Percentiles rank a stretch among this genome's conserved stretches.
phyloP scores from a whole-genome alignment of 2,113 vertebrate species.

The Probosciger aterrimus region DNA sequence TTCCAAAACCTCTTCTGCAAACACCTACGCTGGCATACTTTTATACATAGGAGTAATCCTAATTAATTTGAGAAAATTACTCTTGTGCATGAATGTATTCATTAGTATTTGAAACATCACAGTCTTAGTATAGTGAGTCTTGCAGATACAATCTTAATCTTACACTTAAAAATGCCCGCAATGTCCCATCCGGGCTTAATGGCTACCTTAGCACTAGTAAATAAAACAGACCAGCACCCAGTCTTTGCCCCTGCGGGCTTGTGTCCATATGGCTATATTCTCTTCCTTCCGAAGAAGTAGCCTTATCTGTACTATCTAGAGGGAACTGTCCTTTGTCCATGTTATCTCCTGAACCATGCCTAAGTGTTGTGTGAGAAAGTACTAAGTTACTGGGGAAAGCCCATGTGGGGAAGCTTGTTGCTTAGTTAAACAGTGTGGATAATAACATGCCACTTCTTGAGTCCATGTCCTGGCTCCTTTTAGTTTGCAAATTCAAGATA shows the following conservation, averaged over 20 bases:
- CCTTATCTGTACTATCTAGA: neutral
- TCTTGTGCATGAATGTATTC: slow-evolving; percentile 18
- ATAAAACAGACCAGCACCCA: neutral
- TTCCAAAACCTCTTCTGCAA: slow-evolving; percentile 28
- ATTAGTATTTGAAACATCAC: slow-evolving; percentile 7
- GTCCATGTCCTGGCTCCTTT: neutral
- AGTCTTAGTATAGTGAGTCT: neutral
- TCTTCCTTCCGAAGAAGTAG: neutral
- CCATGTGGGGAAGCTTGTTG: neutral
- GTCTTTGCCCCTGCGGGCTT: neutral
- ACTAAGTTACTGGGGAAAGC: neutral
- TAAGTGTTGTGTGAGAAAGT: neutral
- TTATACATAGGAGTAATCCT: slow-evolving; percentile 42
- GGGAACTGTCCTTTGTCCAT: neutral
- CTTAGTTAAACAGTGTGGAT: neutral
- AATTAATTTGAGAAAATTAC: slow-evolving; percentile 63
- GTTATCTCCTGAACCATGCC: neutral
- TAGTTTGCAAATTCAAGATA: neutral
- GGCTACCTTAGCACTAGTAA: neutral
- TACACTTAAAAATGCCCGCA: neutral
- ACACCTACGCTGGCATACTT: slow-evolving; percentile 46
- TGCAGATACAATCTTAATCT: slow-evolving; percentile 37
- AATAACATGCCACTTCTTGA: neutral
- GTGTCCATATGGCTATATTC: neutral
- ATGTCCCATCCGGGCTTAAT: neutral